phyloP scores from a whole-genome alignment of 2,797 vertebrate genomes.

The Cyprinella venusta region DNA sequence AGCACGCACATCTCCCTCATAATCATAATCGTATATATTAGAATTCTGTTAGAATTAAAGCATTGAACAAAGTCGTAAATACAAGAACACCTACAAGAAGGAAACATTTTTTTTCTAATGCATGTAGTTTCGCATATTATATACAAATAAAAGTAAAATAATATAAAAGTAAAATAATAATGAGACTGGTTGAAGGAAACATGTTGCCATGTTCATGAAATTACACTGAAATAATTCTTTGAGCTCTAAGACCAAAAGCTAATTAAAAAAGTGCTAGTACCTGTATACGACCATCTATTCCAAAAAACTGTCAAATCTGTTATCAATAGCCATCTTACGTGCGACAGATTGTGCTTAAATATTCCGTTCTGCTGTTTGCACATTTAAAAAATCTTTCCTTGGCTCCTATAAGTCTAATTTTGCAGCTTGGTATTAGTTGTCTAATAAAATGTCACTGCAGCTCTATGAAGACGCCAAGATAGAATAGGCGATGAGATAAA shows the following conservation, averaged over 20 bases:
- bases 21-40: not conserved
- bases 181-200: not conserved
- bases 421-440: constrained; percentile 4
- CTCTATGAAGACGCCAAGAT: not conserved
- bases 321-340: not conserved
- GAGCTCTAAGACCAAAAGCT: not conserved
- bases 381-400: constrained; percentile 12
- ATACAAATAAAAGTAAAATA: too few relatives aligned
- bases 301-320: constrained; percentile 3
- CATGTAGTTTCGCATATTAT: not conserved
- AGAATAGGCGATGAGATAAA: constrained; percentile 14
- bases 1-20: constrained; percentile 13
- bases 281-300: not conserved
- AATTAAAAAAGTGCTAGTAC: not conserved
- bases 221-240: not conserved
- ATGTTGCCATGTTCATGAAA: not conserved
- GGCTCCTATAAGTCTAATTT: constrained; percentile 1
- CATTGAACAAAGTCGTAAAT: not conserved
- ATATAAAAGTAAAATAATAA: too few relatives aligned
- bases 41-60: not conserved
- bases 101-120: not conserved
- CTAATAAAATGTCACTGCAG: constrained; percentile 9
- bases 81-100: not conserved
- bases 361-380: constrained; percentile 8
- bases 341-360: constrained; percentile 1